Conservation (phyloP, 2,797 vertebrate genomes). For the Picus viridis region DNA sequence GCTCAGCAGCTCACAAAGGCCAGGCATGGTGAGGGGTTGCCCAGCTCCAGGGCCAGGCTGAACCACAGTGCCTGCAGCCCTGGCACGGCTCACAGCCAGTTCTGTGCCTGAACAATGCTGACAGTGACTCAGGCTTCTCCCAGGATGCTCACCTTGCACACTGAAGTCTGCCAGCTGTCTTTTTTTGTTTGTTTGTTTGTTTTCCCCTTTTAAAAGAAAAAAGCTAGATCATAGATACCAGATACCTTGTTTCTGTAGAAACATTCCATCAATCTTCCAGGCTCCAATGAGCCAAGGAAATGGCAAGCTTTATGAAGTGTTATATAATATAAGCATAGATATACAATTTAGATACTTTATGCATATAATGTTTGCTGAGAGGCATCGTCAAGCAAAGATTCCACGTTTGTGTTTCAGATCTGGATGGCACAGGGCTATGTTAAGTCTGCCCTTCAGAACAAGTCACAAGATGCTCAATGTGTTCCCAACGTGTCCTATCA, state of each 20-base stretch:
- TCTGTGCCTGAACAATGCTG: rapidly evolving
- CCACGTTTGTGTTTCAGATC: neutral
- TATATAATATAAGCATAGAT: neutral
- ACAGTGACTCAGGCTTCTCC: neutral
- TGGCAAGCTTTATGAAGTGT: neutral
- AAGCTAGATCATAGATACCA: neutral
- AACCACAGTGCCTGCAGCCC: neutral
- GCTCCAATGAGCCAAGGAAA: neutral
- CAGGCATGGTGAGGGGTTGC: rapidly evolving
- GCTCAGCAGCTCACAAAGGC: neutral
- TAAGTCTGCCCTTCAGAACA: neutral
- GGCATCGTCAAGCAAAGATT: neutral
- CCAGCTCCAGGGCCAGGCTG: neutral
- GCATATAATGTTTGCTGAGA: neutral
- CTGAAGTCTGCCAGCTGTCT: rapidly evolving
- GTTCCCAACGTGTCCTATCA: rapidly evolving
- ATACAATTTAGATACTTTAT: neutral
- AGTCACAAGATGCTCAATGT: neutral
- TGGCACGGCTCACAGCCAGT: rapidly evolving
- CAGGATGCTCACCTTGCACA: rapidly evolving
- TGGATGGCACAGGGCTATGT: neutral
- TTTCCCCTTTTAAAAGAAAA: too few species aligned
- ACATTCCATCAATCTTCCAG: neutral
- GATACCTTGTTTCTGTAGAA: neutral
- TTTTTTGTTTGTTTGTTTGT: too few species aligned